These are phyloP conservation scores for Synanthedon tipuliformis DNA, from an alignment of 2,888 invertebrate genomes.

Conservation along the genomic window DNA sequence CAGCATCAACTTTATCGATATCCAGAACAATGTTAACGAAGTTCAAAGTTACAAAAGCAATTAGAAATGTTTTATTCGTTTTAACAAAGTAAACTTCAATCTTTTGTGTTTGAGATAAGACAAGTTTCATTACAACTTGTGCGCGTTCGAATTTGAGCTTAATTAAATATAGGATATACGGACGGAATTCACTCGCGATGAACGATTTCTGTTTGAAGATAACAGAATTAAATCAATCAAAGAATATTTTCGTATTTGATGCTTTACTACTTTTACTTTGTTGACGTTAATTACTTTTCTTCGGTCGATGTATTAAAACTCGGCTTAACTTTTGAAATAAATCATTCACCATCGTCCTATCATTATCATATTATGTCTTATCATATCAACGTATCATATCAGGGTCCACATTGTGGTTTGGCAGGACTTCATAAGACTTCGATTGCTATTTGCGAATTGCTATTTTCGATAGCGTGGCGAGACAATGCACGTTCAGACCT, in stretches of 20 bases:
- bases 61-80: slow-evolving; percentile 3
- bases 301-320: no score
- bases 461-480: no score
- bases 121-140: slow-evolving; percentile 3
- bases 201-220: neutral
- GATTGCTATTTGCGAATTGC: no score
- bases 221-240: neutral
- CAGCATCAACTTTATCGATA: neutral
- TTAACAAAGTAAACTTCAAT: slow-evolving; percentile 3
- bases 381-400: no score
- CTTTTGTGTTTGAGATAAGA: slow-evolving; percentile 3
- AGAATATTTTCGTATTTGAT: neutral
- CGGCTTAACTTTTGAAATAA: no score
- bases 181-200: neutral
- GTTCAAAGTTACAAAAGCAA: slow-evolving; percentile 5
- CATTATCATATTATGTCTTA: no score
- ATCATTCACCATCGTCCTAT: no score
- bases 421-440: no score
- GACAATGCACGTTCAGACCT: no score
- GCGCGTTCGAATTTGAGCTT: neutral
- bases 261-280: neutral
- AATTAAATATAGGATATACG: neutral
- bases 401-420: no score
- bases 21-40: neutral
- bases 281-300: no score